phyloP scores from a whole-genome alignment of 2,797 vertebrate species.

The Alca torda region DNA sequence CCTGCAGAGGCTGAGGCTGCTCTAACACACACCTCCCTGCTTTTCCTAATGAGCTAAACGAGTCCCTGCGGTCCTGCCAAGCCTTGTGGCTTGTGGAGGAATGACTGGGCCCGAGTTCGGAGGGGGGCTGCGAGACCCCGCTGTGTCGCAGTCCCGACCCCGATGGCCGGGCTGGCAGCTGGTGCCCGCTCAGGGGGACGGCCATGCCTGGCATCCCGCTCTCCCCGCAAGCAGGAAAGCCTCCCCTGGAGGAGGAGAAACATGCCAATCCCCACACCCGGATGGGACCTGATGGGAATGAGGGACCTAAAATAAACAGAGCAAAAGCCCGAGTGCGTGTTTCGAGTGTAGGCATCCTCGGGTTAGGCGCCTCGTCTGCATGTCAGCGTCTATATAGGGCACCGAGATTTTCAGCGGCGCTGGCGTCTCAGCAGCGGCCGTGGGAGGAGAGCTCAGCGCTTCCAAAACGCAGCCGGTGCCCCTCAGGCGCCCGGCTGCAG shows the following conservation, averaged over 20 bases:
- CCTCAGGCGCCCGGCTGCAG: not conserved
- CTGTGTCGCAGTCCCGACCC: accelerated
- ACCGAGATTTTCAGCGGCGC: not conserved
- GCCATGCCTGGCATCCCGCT: not conserved
- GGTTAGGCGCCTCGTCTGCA: not conserved
- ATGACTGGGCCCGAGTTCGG: not conserved
- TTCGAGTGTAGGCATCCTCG: not conserved
- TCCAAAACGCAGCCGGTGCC: not conserved
- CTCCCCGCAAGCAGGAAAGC: not conserved
- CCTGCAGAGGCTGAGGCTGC: not conserved
- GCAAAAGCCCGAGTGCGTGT: not conserved
- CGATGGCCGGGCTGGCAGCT: not conserved
- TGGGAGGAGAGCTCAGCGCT: constrained; percentile 5
- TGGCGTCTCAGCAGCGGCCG: not conserved
- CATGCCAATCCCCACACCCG: not conserved
- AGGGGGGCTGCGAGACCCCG: not conserved
- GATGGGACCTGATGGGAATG: not conserved
- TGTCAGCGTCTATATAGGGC: constrained; percentile 35
- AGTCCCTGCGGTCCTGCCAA: accelerated
- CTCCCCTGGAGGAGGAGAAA: not conserved
- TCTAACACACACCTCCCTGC: not conserved
- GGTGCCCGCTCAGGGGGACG: not conserved
- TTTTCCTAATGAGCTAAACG: accelerated
- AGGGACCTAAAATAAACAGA: not conserved
- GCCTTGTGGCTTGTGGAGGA: not conserved